These are phyloP conservation scores for Astropecten irregularis DNA, from an alignment of 53 echinoderm and acorn worm species.

Conservation along the genomic window DNA sequence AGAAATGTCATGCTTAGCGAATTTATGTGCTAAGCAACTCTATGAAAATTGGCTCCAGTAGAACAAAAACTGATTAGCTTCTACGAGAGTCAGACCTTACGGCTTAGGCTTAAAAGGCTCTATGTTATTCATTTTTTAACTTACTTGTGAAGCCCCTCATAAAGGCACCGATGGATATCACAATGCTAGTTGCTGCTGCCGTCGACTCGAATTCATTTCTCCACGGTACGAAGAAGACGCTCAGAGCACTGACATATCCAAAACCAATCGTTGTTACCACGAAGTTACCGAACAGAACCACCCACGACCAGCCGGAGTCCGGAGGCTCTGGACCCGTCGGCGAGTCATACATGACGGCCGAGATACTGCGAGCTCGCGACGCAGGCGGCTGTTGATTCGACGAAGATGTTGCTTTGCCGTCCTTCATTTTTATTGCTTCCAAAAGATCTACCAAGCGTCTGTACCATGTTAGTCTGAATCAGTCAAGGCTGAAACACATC, in stretches of 20 bases:
- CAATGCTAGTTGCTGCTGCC: conserved; percentile 6
- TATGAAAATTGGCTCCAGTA: too few species aligned
- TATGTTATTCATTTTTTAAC: too few species aligned
- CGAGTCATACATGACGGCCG: neutral
- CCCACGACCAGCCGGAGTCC: conserved; percentile 42
- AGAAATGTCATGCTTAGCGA: too few species aligned
- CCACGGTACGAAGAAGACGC: conserved; percentile 9
- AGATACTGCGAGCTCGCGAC: neutral
- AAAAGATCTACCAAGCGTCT: too few species aligned
- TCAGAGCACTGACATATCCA: neutral
- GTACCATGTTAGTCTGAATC: too few species aligned
- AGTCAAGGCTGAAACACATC: too few species aligned
- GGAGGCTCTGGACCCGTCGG: conserved; percentile 13
- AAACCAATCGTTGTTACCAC: neutral
- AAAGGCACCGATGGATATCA: conserved; percentile 4
- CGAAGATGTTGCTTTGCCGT: too few species aligned
- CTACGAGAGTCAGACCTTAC: too few species aligned
- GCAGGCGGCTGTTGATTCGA: neutral
- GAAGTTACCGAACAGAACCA: conserved; percentile 23
- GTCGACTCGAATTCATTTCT: neutral
- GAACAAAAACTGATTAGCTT: too few species aligned
- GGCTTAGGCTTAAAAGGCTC: too few species aligned
- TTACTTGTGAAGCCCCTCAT: conserved; percentile 5
- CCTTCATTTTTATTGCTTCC: too few species aligned
- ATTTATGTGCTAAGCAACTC: too few species aligned